Conservation (phyloP, 2,888 invertebrate genomes). For the Hypena proboscidalis region DNA sequence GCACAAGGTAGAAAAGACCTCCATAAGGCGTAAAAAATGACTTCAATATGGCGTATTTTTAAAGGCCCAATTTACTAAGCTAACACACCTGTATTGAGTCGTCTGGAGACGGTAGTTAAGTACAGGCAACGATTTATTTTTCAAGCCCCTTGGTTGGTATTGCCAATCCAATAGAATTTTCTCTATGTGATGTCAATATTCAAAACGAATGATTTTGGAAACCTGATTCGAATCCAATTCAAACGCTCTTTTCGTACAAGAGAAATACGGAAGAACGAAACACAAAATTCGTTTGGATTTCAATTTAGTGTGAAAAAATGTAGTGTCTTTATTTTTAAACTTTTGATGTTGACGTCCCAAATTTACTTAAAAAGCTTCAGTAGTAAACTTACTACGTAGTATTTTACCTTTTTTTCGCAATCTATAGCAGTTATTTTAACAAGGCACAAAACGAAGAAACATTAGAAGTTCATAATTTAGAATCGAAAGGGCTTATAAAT, state of each 20-base stretch:
- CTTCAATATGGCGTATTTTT: conserved; percentile 50
- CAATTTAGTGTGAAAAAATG: conserved; percentile 63
- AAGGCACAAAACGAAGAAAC: conserved; percentile 7
- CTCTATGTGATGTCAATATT: conserved; percentile 80
- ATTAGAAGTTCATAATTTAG: conserved; percentile 19
- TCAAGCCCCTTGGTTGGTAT: conserved; percentile 61
- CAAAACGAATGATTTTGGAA: conserved; percentile 77
- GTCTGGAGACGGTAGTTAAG: conserved; percentile 74
- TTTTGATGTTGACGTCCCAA: too few species aligned
- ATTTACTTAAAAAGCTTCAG: too few species aligned
- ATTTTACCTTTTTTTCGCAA: too few species aligned
- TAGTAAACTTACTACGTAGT: too few species aligned
- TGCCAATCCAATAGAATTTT: conserved; percentile 72
- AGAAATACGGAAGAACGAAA: conserved; percentile 47
- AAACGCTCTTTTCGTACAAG: conserved; percentile 62
- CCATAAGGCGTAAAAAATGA: conserved; percentile 35
- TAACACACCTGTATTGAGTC: conserved; percentile 71
- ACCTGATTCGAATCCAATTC: conserved; percentile 74
- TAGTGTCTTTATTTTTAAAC: too few species aligned
- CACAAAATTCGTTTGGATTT: conserved; percentile 63
- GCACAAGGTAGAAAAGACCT: conserved; percentile 19
- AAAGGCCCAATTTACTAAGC: conserved; percentile 74
- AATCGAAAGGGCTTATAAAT: conserved; percentile 6
- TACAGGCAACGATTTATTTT: conserved; percentile 74
- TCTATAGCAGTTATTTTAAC: too few species aligned